Percentiles rank a stretch among this genome's conserved stretches.
Conservation (phyloP, 2,113 vertebrate genomes). For the Cricetomys ansorgei region DNA sequence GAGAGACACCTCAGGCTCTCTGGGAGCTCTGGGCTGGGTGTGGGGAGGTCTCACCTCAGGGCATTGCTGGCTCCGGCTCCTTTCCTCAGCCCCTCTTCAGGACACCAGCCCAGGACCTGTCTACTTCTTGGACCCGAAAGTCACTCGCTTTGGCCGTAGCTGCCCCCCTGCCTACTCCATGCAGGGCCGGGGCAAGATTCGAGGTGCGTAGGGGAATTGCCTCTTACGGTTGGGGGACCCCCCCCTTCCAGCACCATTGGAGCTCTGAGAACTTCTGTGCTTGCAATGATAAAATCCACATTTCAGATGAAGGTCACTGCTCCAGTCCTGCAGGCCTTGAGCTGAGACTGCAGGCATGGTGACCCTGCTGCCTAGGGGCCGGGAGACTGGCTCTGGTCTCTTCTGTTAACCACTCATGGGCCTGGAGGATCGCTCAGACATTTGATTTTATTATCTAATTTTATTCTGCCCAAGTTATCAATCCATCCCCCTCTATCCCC, state of each 20-base stretch:
- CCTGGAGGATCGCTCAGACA: no score
- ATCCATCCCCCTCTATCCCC: not conserved
- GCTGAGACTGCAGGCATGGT: not conserved
- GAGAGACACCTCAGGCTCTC: not conserved
- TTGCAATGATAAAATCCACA: not conserved
- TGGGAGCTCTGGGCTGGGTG: not conserved
- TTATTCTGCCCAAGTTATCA: not conserved
- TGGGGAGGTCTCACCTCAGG: not conserved
- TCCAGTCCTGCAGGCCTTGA: not conserved
- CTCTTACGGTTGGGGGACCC: not conserved
- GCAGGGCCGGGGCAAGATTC: slow-evolving; percentile 84
- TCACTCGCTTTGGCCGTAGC: slow-evolving; percentile 92
- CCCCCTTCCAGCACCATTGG: not conserved
- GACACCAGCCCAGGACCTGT: slow-evolving; percentile 92
- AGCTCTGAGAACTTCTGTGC: not conserved
- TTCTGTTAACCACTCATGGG: not conserved
- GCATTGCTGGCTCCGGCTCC: not conserved
- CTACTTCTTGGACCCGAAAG: slow-evolving; percentile 89
- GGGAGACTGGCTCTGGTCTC: not conserved
- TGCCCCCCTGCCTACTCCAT: slow-evolving; percentile 92
- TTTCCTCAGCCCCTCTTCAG: slow-evolving; percentile 84
- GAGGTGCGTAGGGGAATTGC: slow-evolving; percentile 73
- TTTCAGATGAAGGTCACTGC: not conserved
- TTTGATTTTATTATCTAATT: not conserved
- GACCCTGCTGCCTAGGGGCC: not conserved